Conservation (phyloP, 1,140 invertebrate genomes). For the Temnothorax longispinosus region DNA sequence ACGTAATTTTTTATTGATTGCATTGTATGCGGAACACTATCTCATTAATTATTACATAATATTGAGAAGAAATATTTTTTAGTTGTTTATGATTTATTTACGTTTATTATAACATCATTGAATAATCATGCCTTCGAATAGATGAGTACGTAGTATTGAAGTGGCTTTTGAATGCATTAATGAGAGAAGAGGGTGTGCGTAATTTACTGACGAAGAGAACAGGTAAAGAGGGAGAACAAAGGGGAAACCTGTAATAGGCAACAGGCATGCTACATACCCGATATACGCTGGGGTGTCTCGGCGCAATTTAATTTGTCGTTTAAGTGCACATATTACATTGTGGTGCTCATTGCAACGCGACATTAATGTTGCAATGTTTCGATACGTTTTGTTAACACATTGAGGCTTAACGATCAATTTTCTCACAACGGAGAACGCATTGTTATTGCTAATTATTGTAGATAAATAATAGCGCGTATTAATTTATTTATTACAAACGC, state of each 20-base stretch:
- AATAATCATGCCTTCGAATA: conserved; percentile 53
- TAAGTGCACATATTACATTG: conserved; percentile 66
- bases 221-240: conserved; percentile 72
- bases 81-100: conserved; percentile 29
- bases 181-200: conserved; percentile 73
- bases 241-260: conserved; percentile 73
- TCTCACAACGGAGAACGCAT: conserved; percentile 4
- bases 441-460: conserved; percentile 3
- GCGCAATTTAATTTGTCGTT: conserved; percentile 69
- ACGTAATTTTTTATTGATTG: neutral
- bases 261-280: conserved; percentile 65
- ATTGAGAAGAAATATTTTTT: neutral
- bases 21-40: neutral
- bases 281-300: conserved; percentile 65
- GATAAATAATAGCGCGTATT: conserved; percentile 18
- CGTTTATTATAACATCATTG: neutral
- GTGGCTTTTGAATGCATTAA: conserved; percentile 68
- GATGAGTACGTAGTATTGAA: conserved; percentile 39
- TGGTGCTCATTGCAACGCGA: conserved; percentile 18
- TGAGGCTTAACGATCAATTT: conserved; percentile 14
- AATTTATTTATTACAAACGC: conserved; percentile 16
- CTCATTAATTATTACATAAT: conserved; percentile 19
- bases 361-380: conserved; percentile 45
- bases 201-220: conserved; percentile 71
- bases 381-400: conserved; percentile 24